phyloP scores from a whole-genome alignment of 1,140 invertebrate species.

The Elysia chlorotica region DNA sequence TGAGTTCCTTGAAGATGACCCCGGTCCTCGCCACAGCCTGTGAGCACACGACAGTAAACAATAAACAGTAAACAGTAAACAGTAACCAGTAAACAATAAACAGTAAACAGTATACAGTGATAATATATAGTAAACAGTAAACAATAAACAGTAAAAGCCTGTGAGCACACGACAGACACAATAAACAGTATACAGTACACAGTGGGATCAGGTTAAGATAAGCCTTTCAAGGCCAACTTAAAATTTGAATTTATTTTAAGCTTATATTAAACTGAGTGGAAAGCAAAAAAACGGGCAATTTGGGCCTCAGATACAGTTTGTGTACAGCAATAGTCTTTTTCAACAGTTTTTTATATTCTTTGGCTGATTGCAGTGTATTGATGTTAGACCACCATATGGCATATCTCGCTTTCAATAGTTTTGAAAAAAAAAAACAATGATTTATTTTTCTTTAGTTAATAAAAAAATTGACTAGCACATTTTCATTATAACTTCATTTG shows the following conservation, averaged over 20 bases:
- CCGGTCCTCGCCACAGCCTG: slow-evolving; percentile 53
- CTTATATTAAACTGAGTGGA: no score
- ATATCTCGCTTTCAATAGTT: no score
- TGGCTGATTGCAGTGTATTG: no score
- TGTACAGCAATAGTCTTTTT: no score
- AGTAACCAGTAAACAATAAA: neutral
- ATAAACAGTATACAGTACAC: neutral
- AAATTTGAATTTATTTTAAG: no score
- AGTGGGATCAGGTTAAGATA: neutral
- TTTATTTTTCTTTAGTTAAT: neutral
- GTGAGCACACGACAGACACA: neutral
- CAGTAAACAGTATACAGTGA: neutral
- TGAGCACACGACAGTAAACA: slow-evolving; percentile 1
- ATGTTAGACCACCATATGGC: no score
- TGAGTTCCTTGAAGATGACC: slow-evolving; percentile 54
- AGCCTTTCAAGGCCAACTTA: neutral
- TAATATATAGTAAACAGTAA: neutral
- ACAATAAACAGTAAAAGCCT: neutral
- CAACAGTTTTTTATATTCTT: no score
- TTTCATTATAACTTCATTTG: neutral
- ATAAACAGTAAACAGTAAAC: neutral
- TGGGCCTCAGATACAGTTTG: no score
- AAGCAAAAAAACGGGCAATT: no score
- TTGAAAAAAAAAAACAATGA: no score
- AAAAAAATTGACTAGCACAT: neutral